Base-by-base conservation (phyloP, 2,113 vertebrate species). In the Argyrosomus japonicus region DNA sequence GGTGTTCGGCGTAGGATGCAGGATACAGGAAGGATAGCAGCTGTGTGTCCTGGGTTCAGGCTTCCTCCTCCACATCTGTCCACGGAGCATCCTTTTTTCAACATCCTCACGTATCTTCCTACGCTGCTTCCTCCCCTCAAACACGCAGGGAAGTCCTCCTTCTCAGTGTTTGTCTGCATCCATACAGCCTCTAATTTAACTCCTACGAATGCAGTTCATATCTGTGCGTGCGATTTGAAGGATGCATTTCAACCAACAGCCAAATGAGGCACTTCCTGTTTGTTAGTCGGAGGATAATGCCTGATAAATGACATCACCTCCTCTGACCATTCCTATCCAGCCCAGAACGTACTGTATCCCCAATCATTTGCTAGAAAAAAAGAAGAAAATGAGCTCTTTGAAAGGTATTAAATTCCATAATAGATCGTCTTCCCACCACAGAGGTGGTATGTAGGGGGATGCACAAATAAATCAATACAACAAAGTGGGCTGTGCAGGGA, bases 391-490 rank as follows among this genome's bases (percentile, higher is more conserved):
- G 75, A 90, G 86, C 77, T 89, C 32, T 80, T 89, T 85, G 86
- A 92, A 84, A 91, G 86, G 89, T 93, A 93, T 94, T 94, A 89
- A 91, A 93, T 93, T 91, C 76, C 77, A 84, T 92, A 92, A 94
- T 90, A 92, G 91, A 93, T 94, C 70, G 80, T 91, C 91, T 90
- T 93, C 87, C 88, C 50, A 50, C 78, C 85, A 54, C 85, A 77
- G 91, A 87, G 89, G 86, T 90, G 81, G 84, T 63, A 76, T 88
- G 85, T 81, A 48, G 76, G 48, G 82, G 84, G 86, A 80, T 81
- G 76, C 89, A 64, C 82, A 89, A 90, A 94, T 95, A 93, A 94
- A 93, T 95, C 92, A 95, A 94, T 95, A 90, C 78, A 87, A 87
- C 89, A 93, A 94, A 93, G 84, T 91, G 91, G 82, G 76, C 78